phyloP scores from a whole-genome alignment of 2,113 vertebrate genomes.

The Holacanthus passer region DNA sequence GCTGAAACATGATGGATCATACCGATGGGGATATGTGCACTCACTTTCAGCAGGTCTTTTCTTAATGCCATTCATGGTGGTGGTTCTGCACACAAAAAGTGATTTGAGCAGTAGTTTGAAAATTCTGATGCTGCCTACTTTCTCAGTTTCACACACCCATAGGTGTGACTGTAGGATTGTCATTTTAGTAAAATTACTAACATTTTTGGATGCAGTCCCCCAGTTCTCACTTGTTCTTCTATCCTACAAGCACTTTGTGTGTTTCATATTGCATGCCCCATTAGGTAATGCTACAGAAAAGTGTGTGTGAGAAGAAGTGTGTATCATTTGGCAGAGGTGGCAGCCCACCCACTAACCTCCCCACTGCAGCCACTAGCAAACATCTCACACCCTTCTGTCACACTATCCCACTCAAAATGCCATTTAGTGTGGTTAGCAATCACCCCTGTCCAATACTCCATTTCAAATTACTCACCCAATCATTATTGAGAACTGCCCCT shows the following conservation, averaged over 20 bases:
- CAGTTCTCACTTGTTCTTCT: neutral
- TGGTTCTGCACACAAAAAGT: neutral
- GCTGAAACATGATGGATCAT: too few relatives aligned
- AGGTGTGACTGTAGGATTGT: too few relatives aligned
- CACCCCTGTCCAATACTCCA: slow-evolving; percentile 7
- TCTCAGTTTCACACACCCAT: too few relatives aligned
- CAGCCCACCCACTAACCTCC: slow-evolving; percentile 10
- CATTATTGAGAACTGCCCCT: slow-evolving; percentile 24
- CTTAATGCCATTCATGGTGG: neutral
- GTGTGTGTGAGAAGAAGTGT: neutral
- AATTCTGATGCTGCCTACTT: too few relatives aligned
- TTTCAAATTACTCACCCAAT: slow-evolving; percentile 21
- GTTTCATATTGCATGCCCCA: neutral
- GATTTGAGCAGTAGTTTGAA: too few relatives aligned
- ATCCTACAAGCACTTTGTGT: neutral
- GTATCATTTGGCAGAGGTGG: neutral
- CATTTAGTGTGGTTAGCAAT: slow-evolving; percentile 34
- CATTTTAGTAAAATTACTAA: neutral
- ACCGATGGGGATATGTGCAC: too few relatives aligned
- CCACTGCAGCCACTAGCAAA: slow-evolving; percentile 7
- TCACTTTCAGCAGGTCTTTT: too few relatives aligned
- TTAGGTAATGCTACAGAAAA: neutral
- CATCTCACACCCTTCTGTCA: slow-evolving; percentile 41
- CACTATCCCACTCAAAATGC: slow-evolving; percentile 27
- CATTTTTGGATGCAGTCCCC: neutral